Percentiles rank a stretch among this genome's conserved stretches.
Evolutionary conservation across 2,888 invertebrate genomes (phyloP).

Genomic region (Dusona sp.): DNA sequence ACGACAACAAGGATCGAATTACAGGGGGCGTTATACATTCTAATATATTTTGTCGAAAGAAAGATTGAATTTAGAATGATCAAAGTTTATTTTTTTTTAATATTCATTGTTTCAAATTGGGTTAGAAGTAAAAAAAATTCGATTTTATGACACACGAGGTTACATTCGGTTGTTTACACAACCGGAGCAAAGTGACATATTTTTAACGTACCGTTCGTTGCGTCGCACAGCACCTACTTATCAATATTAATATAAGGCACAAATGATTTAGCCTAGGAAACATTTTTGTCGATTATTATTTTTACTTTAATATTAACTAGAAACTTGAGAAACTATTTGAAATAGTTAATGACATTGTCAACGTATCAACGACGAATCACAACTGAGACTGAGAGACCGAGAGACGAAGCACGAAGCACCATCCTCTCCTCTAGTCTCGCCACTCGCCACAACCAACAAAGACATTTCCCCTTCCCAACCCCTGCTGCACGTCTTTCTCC

Average conservation of each 20-base stretch:
- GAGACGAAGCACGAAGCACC: conserved; percentile 6
- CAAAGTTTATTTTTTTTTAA: background rate
- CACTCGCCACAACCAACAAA: conserved; percentile 33
- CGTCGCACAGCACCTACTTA: conserved; percentile 54
- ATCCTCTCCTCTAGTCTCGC: background rate
- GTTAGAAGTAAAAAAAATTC: background rate
- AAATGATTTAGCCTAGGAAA: conserved; percentile 19
- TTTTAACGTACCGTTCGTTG: conserved; percentile 64
- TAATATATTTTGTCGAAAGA: background rate
- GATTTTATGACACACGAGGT: conserved; percentile 2
- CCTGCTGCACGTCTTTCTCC: conserved; percentile 1
- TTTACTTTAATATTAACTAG: conserved; percentile 21
- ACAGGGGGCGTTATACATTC: background rate
- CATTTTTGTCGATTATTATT: conserved; percentile 30
- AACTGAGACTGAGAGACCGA: background rate
- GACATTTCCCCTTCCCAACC: conserved; percentile 23
- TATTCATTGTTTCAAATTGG: background rate
- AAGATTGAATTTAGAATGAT: background rate
- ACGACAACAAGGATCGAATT: background rate
- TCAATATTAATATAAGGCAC: conserved; percentile 55
- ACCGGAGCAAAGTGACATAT: background rate
- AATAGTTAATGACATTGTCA: conserved; percentile 42
- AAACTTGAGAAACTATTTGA: conserved; percentile 6
- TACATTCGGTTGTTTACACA: conserved; percentile 27
- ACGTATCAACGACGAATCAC: conserved; percentile 23